Percentiles rank a stretch among this genome's conserved stretches.
Conservation (phyloP, 64 coral and sea anemone genomes). For the Montipora cactus region DNA sequence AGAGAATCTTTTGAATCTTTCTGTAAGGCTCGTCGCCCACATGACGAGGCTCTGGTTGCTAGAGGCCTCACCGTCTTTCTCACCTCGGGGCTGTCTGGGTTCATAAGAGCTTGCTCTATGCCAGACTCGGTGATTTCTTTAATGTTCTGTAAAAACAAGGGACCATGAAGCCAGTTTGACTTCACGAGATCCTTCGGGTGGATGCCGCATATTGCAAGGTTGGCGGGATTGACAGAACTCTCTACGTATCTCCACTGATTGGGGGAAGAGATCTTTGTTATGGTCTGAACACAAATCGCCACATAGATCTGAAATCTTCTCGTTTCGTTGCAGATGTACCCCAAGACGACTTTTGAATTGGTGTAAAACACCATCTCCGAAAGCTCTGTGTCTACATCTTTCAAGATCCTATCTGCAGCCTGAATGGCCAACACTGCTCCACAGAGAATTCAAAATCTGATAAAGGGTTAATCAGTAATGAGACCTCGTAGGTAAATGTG, state of each 20-base stretch:
- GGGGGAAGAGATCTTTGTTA: constrained; percentile 26
- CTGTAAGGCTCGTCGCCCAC: constrained; percentile 8
- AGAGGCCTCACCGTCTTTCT: not conserved
- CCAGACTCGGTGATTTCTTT: too few species aligned
- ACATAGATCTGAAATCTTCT: constrained; percentile 36
- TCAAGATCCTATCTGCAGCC: not conserved
- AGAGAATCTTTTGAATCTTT: constrained; percentile 18
- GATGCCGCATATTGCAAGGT: constrained; percentile 29
- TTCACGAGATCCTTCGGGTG: not conserved
- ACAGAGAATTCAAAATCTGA: not conserved
- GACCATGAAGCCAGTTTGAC: constrained; percentile 43
- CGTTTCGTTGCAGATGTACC: constrained; percentile 4
- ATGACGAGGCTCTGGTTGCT: not conserved
- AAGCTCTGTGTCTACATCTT: not conserved
- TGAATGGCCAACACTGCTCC: not conserved
- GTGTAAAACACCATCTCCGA: not conserved
- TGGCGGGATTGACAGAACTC: constrained; percentile 38
- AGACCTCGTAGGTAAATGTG: constrained; percentile 28
- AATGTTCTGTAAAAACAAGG: not conserved
- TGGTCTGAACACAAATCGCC: constrained; percentile 47
- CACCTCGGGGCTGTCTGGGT: constrained; percentile 39
- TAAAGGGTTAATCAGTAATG: constrained; percentile 31
- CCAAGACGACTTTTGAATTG: not conserved
- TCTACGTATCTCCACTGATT: constrained; percentile 55
- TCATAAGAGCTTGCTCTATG: not conserved